Conservation (phyloP, 2,888 invertebrate genomes). For the Lomographa bimaculata region DNA sequence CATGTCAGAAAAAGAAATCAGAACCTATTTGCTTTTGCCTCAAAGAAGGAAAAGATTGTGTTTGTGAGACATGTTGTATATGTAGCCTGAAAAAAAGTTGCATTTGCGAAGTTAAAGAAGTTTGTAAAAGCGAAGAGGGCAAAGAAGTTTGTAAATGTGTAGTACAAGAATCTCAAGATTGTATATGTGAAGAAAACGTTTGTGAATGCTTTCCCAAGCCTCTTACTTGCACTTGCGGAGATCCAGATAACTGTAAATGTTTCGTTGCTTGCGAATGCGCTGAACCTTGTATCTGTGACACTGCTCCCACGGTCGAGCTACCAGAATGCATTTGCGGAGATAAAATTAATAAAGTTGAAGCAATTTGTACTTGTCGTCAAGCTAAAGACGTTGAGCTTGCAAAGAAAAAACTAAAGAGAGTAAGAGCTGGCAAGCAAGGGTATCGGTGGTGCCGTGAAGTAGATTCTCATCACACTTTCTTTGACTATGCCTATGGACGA, state of each 20-base stretch:
- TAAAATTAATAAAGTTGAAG: constrained; percentile 27
- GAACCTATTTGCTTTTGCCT: constrained; percentile 51
- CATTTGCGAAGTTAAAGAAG: constrained; percentile 52
- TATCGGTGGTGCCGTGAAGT: constrained; percentile 73
- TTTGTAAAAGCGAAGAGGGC: constrained; percentile 47
- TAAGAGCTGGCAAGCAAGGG: constrained; percentile 63
- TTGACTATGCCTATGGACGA: constrained; percentile 66
- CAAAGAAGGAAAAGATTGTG: constrained; percentile 58
- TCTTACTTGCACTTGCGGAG: constrained; percentile 56
- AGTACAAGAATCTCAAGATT: constrained; percentile 48
- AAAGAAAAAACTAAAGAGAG: constrained; percentile 53
- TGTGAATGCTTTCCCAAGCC: constrained; percentile 57
- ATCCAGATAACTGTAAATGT: constrained; percentile 65
- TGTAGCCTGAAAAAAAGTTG: constrained; percentile 59
- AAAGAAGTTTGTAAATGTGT: constrained; percentile 58
- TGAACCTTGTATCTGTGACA: constrained; percentile 63
- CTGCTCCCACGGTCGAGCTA: constrained; percentile 32
- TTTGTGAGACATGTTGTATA: constrained; percentile 52
- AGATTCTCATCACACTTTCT: constrained; percentile 69
- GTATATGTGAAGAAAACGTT: constrained; percentile 47
- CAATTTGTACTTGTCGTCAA: constrained; percentile 49
- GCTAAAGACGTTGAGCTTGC: constrained; percentile 36
- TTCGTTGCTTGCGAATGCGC: constrained; percentile 55
- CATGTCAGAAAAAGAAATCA: constrained; percentile 55
- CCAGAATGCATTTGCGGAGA: constrained; percentile 57